Evolutionary conservation across 1,140 invertebrate genomes (phyloP), one percentile per base, ranked within the genome.

Genomic region (Halesus radiatus): DNA sequence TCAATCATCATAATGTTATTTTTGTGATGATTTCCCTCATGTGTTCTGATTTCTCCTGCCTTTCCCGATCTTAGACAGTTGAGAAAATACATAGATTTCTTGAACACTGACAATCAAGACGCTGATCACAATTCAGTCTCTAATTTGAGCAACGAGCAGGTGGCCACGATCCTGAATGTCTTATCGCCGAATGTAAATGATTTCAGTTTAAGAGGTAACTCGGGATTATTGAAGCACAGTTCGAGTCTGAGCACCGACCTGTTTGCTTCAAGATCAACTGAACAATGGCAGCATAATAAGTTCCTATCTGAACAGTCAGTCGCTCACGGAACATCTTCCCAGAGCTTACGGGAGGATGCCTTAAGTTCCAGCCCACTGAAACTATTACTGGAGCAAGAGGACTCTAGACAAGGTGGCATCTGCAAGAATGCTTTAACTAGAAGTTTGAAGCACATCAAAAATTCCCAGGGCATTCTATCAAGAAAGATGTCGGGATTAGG

Each of bases 401-500:
- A 93, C 78, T 88, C 89, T 84, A 86, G 91, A 7, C 90, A 90
- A 1, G 87, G 88, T 58, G 85, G 86, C 10, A 86, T 88, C 8
- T 45, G 10, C 37, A 86, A 85, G 37, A 89, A 87, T 81, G 88
- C 89, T 20, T 87, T 93, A 50, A 87, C 88, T 0, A 87, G 90
- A 64, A 88, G 90, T 2, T 87, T 93, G 76, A 89, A 89, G 64
- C 91, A 91, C 52, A 85, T 93, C 0, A 91, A 89, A 73, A 86
- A 89, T 77, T 88, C 91, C 6, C 90, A 91, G 50, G 91, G 87
- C 76, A 87, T 92, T 8, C 85, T 93, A 1, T 85, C 87, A 68
- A 88, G 90, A 82, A 91, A 90, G 84, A 89, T 88, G 85, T 86
- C 86, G 64, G 88, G 85, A 13, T 45, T 45, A 32, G 20, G 54